These are phyloP conservation scores for Glareola pratincola DNA, from an alignment of 2,113 vertebrate genomes.

Conservation along the genomic window DNA sequence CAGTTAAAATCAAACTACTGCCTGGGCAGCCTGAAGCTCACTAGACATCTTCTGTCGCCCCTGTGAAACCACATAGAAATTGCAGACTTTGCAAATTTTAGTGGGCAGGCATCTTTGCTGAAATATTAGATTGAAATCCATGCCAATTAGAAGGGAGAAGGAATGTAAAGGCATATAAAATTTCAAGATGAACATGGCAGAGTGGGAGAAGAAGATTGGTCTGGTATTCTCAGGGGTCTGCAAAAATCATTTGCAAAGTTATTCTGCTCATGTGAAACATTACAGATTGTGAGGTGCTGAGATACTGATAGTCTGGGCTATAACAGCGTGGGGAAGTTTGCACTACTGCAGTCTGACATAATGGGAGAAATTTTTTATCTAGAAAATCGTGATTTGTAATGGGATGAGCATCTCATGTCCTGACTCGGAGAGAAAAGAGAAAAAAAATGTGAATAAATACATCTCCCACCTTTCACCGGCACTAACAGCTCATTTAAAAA, in stretches of 20 bases:
- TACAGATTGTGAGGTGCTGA: background rate
- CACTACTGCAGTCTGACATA: background rate
- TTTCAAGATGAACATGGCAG: background rate
- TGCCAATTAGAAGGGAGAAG: background rate
- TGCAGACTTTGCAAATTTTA: background rate
- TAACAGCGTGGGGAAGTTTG: background rate
- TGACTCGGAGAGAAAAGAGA: background rate
- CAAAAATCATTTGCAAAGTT: background rate
- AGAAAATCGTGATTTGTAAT: background rate
- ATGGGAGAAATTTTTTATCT: background rate
- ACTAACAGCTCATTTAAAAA: slow-evolving; percentile 28
- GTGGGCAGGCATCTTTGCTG: background rate
- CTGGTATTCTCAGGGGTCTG: background rate
- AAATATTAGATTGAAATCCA: background rate
- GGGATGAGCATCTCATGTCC: background rate
- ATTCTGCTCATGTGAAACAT: background rate
- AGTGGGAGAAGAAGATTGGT: background rate
- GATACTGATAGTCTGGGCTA: background rate
- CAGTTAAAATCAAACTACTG: background rate
- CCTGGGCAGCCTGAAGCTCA: background rate
- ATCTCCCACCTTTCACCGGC: background rate
- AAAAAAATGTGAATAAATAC: background rate
- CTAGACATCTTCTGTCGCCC: background rate
- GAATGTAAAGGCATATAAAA: background rate
- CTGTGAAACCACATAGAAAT: background rate